Percentiles rank a stretch among this genome's conserved stretches.
Evolutionary conservation across 1,140 invertebrate species (phyloP).

Genomic region (Chrysoperla carnea): DNA sequence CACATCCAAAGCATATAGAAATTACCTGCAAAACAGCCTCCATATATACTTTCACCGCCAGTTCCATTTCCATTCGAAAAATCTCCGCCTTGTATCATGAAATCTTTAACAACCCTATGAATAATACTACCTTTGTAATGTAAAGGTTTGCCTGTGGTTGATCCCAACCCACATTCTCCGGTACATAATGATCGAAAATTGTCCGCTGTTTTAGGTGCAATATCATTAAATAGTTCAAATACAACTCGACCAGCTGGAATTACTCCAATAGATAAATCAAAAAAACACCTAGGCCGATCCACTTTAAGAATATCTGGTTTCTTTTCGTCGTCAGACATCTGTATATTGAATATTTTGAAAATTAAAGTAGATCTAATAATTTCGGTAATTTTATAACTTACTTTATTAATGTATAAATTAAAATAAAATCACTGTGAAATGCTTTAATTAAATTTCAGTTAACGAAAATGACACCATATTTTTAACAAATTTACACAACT

Average conservation of each 20-base stretch:
- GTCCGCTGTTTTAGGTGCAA: slow-evolving; percentile 83
- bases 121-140: slow-evolving; percentile 70
- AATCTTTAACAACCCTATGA: slow-evolving; percentile 84
- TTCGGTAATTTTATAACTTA: too few relatives aligned
- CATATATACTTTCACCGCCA: slow-evolving; percentile 82
- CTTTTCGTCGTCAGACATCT: not conserved
- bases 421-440: too few relatives aligned
- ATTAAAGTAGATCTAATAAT: too few relatives aligned
- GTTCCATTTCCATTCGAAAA: slow-evolving; percentile 81
- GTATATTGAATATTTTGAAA: too few relatives aligned
- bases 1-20: not conserved
- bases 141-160: slow-evolving; percentile 48
- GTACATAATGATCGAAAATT: slow-evolving; percentile 88
- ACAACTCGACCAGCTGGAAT: slow-evolving; percentile 75
- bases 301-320: slow-evolving; percentile 7
- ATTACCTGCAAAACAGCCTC: slow-evolving; percentile 68
- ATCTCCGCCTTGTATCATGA: slow-evolving; percentile 80
- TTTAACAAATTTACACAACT: too few relatives aligned
- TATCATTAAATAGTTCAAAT: slow-evolving; percentile 85
- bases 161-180: slow-evolving; percentile 66
- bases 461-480: too few relatives aligned
- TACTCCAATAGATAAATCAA: slow-evolving; percentile 85
- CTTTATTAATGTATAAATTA: too few relatives aligned
- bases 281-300: slow-evolving; percentile 55
- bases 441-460: too few relatives aligned